Evolutionary conservation across 2,888 invertebrate species (phyloP), one percentile per base, ranked within the genome.

Genomic region (Drosophila ezoana): DNA sequence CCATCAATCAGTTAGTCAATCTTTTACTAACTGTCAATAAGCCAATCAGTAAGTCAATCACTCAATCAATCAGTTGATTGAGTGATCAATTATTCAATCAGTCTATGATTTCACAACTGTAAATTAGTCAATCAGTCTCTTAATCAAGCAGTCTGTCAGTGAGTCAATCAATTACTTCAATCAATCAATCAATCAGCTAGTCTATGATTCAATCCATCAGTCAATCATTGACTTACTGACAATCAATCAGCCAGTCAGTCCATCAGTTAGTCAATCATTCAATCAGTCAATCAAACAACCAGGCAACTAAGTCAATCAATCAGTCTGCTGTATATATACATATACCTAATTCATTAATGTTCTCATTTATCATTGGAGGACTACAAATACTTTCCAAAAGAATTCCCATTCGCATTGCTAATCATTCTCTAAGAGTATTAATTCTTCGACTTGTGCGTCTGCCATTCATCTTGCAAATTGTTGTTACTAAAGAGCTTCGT

Each of bases 401-500:
- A 28, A 8, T 28, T 28, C 8, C 28, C 8, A 8, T 28, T 28
- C 8, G 8, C 28, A 8, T 8, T 28, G 28, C 28, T 28, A 28
- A 28, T 28, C 28, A 28, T 28, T 28, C 8, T 23, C 23, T 6
- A 16, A 72, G 72, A 16, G 72, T 49, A 73, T 61, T 10, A 18
- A 9, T 4, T 10, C 9, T 43, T 43, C 61, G 37, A 33, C 32
- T 41, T 33, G 16, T 18, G n/a, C n/a, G n/a, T 38, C n/a, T 2
- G 58, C 10, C 3, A 23, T 38, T 38, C 28, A 47, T 32, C 58
- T 45, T 51, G 37, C 44, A 68, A 74, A 65, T 47, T 53, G 48
- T 70, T 37, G 33, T 56, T 59, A 59, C 64, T 60, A 65, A 52
- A 49, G 45, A 72, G 67, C n/a, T 9, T 10, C 35, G 14, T 33